A percentile compares a stretch with the other conserved stretches of the same genome.
These are phyloP conservation scores for Nothoprocta pentlandii DNA, from an alignment of 2,113 vertebrate species.

Conservation along the genomic window DNA sequence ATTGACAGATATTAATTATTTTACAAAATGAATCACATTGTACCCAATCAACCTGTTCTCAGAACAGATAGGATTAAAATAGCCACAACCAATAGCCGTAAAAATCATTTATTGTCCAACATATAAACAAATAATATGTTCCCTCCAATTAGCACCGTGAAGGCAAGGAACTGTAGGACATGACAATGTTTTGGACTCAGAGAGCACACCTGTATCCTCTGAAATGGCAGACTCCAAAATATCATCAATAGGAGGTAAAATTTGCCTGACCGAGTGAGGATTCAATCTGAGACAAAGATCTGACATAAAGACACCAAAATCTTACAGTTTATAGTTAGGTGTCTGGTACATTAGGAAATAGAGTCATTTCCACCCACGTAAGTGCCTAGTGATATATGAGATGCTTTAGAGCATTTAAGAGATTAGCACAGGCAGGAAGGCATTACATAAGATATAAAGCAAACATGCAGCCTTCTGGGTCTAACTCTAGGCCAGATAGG, in stretches of 20 bases:
- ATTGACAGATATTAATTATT: not conserved
- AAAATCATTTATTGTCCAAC: not conserved
- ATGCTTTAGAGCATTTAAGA: not conserved
- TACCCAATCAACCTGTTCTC: not conserved
- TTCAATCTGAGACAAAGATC: not conserved
- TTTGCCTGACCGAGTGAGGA: not conserved
- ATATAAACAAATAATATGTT: rapidly evolving
- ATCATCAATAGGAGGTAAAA: not conserved
- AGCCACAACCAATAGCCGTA: not conserved
- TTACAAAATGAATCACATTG: not conserved
- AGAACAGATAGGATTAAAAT: not conserved
- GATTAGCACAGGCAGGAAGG: not conserved
- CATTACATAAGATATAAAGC: rapidly evolving
- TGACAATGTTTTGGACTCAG: not conserved
- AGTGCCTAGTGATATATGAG: not conserved
- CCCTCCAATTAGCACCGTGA: not conserved
- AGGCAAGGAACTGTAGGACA: not conserved
- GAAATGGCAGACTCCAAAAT: no score
- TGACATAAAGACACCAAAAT: not conserved
- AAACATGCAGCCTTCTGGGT: not conserved
- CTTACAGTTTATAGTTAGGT: no score
- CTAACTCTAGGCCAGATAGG: not conserved
- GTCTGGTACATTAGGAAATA: not conserved
- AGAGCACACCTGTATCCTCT: not conserved
- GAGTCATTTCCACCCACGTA: not conserved